Evolutionary conservation across 2,888 invertebrate species (phyloP), one percentile per base, ranked within the genome.

Genomic region (Caenorhabditis sp.): DNA sequence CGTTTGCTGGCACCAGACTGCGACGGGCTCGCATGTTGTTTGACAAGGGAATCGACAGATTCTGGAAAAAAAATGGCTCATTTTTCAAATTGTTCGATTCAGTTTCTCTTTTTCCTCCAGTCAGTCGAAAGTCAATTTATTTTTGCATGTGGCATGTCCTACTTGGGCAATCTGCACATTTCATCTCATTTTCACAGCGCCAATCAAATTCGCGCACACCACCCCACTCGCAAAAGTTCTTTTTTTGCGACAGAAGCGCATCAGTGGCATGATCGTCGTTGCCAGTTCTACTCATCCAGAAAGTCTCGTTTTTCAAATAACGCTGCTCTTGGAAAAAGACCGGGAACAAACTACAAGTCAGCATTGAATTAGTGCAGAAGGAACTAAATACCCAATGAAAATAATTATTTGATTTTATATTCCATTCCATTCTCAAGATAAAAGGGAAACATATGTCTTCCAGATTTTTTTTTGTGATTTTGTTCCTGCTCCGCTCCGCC

Each of bases 1-100:
- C 82, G 68, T 74, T 78, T 78, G 50, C 78, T 82, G 26, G 82
- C 64, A 28, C 82, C 82, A 18, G 77, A 78, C 69, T 64, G 69
- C 18, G 78, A 69, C 47, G 77, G 82, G 60, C 77, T 78, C 50
- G 69, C 70, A 44, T 67, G 81, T 65, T 80, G 69, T 55, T 76
- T 50, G 44, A 60, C 55, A 50, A 67, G 47, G 13, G 65, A 77
- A 28, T 70, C 70, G 51, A 47, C 67, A 47, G 71, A 55, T 44
- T 77, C 82, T 82, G 72, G 26, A 80, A 69, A 53, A 74, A 50
- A 71, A 61, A 24, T 18, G 24, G 35, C 8, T 22, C 20, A 40
- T 24, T 28, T 13, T 24, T 32, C 55, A 24, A 26, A n/a, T 35
- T 32, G n/a, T n/a, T n/a, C n/a, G n/a, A n/a, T n/a, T n/a, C n/a